Conservation (phyloP, 1,140 invertebrate species). For the Leptinotarsa lineolata region DNA sequence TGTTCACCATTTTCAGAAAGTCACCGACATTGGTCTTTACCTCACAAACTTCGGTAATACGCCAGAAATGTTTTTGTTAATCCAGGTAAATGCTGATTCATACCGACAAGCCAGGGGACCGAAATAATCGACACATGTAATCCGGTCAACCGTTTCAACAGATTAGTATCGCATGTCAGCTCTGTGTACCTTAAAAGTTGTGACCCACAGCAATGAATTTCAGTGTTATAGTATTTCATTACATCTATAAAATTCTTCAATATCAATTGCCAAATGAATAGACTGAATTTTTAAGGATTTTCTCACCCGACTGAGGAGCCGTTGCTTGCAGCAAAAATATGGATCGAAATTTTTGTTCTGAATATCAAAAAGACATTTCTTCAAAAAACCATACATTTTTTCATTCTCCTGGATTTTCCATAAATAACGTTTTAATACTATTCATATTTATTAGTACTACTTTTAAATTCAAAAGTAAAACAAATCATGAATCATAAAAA, state of each 20-base stretch:
- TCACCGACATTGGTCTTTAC: neutral
- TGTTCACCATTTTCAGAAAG: neutral
- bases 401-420: no score
- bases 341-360: no score
- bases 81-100: slow-evolving; percentile 33
- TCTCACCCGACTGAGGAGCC: no score
- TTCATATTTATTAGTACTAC: no score
- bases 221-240: neutral
- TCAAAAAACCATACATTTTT: no score
- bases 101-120: slow-evolving; percentile 43
- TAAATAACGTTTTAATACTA: no score
- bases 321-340: no score
- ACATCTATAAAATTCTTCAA: neutral
- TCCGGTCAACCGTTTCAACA: slow-evolving; percentile 41
- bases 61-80: slow-evolving; percentile 15
- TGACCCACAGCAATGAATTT: slow-evolving; percentile 11
- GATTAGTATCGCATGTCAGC: slow-evolving; percentile 21
- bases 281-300: no score
- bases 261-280: no score
- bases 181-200: neutral
- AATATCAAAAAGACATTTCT: no score
- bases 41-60: neutral
- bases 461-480: no score
- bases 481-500: no score
- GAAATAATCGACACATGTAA: slow-evolving; percentile 52